phyloP scores from a whole-genome alignment of 1,140 invertebrate species.

The Neodiprion fabricii region DNA sequence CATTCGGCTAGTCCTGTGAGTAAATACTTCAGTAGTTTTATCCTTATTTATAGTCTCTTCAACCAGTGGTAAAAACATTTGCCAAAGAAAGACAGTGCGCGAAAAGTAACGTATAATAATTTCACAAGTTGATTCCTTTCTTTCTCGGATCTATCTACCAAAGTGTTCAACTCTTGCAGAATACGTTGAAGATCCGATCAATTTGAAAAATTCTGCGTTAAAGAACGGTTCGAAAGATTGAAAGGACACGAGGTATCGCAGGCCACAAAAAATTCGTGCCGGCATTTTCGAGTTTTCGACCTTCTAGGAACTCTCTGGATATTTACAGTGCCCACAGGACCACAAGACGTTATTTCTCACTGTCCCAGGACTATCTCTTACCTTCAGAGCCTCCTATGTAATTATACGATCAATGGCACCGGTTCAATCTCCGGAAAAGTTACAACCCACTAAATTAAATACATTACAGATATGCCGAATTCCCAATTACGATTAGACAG shows the following conservation, averaged over 20 bases:
- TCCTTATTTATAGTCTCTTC: too few relatives aligned
- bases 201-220: background rate
- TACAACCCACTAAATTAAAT: background rate
- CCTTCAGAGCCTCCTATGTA: background rate
- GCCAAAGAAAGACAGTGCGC: too few relatives aligned
- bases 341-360: background rate
- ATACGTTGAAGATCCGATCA: background rate
- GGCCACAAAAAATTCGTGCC: background rate
- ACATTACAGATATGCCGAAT: background rate
- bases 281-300: background rate
- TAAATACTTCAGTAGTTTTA: background rate
- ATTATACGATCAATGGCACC: background rate
- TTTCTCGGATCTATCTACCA: too few relatives aligned
- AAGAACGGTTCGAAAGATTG: background rate
- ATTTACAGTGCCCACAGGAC: slow-evolving; percentile 7
- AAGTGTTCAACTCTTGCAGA: too few relatives aligned
- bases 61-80: too few relatives aligned
- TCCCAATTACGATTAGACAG: background rate
- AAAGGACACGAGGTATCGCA: background rate
- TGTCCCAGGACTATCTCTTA: slow-evolving; percentile 3
- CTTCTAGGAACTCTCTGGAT: slow-evolving; percentile 2
- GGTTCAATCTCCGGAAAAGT: background rate
- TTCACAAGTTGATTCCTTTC: too few relatives aligned
- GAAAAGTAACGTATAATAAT: too few relatives aligned
- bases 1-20: too few relatives aligned